Base-by-base conservation (phyloP, 2,113 vertebrate genomes). In the Progne subis region DNA sequence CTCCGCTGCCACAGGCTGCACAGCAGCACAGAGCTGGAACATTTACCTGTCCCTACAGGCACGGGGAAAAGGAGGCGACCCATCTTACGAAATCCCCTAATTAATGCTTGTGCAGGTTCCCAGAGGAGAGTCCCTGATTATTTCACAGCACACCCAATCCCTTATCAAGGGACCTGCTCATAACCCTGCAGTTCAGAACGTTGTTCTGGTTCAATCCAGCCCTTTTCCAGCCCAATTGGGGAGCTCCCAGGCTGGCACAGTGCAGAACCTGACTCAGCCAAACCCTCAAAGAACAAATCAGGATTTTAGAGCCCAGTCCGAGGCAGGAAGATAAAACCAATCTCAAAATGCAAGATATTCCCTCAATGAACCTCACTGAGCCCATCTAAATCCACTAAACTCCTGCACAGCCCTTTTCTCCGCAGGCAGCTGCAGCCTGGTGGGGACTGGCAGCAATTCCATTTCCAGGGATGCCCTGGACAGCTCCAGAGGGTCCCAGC, bases 11-110 rank as follows among this genome's bases (percentile, higher is more conserved):
- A 13, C 41, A 16, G 52, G 14, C 65, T 9, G 56, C 24, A 6
- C 85, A 41, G 10, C 26, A 23, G 49, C 69, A 44, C 57, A 69
- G 44, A 80, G 71, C 60, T 92, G 43, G 4, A 12, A 63, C 53
- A 44, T 61, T 92, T 63, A 11, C 63, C 44, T 61, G 86, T 88
- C 94, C 96, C 94, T 81, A 39, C 10, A 4, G 95, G 92, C 86
- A 93, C 19, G 2, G 76, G 76, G 64, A 90, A 95, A 74, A 57
- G 0, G 0, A 77, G 41, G 34, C 50, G 75, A 59, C 82, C 71
- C 82, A 41, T n/a, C 50, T 92, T 77, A 39, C 14, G 88, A 86
- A 88, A 93, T n/a, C 86, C 8, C 4, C 56, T 92, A 72, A 92
- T 92, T 91, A 75, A 81, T 41, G 82, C 67, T 37, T 78, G 64